These are phyloP conservation scores for Seriola quinqueradiata DNA, from an alignment of 2,113 vertebrate species.

Conservation along the genomic window DNA sequence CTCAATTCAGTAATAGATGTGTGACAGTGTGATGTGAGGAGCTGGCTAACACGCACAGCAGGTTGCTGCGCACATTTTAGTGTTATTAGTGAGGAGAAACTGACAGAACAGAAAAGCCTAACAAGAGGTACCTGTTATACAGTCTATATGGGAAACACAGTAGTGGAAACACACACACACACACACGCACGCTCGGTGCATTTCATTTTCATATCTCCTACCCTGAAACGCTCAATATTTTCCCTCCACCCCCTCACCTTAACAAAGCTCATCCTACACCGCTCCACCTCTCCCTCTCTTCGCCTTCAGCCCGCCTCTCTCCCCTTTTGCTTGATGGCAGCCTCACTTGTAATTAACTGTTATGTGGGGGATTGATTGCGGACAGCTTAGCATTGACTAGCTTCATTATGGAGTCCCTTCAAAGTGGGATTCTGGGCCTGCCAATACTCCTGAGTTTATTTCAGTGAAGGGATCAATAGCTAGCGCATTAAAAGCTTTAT, in stretches of 20 bases:
- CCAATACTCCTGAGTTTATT: conserved; percentile 88
- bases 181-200: conserved; percentile 33
- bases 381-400: conserved; percentile 88
- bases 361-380: conserved; percentile 87
- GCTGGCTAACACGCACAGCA: conserved; percentile 14
- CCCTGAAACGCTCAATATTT: conserved; percentile 62
- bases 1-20: conserved; percentile 48
- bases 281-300: conserved; percentile 60
- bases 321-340: conserved; percentile 73
- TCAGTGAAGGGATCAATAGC: conserved; percentile 84
- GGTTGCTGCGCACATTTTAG: conserved; percentile 32
- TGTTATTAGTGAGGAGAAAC: conserved; percentile 41
- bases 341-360: conserved; percentile 88
- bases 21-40: conserved; percentile 23
- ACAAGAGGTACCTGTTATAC: conserved; percentile 42
- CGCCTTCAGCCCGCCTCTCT: conserved; percentile 61
- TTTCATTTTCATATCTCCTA: conserved; percentile 76
- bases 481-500: conserved; percentile 87
- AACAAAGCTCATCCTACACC: conserved; percentile 63
- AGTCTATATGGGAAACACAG: conserved; percentile 26
- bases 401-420: conserved; percentile 89
- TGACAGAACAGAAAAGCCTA: conserved; percentile 44
- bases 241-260: conserved; percentile 55
- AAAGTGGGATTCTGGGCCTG: conserved; percentile 86
- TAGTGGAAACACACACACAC: conserved; percentile 20